These are phyloP conservation scores for Aquatica leii DNA, from an alignment of 2,888 invertebrate species.

Conservation along the genomic window DNA sequence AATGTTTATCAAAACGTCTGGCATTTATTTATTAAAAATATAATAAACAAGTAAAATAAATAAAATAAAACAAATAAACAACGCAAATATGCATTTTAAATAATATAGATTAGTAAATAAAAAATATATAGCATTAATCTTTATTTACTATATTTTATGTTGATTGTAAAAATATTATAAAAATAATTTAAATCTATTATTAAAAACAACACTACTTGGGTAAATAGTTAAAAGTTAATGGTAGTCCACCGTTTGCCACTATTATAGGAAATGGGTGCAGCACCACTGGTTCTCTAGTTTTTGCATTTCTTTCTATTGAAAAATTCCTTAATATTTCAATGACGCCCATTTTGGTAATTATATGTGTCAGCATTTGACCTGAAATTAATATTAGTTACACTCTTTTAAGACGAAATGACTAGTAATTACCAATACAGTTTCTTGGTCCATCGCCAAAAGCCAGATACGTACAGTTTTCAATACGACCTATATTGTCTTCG, in stretches of 20 bases:
- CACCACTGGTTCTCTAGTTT: background rate
- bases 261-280: background rate
- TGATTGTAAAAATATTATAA: too few relatives aligned
- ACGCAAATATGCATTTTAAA: background rate
- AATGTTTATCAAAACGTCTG: too few relatives aligned
- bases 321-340: constrained; percentile 1
- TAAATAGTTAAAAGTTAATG: background rate
- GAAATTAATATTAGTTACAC: background rate
- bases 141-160: too few relatives aligned
- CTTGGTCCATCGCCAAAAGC: constrained; percentile 43
- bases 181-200: too few relatives aligned
- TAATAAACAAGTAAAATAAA: too few relatives aligned
- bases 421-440: constrained; percentile 42
- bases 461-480: constrained; percentile 37
- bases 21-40: too few relatives aligned
- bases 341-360: background rate
- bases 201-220: too few relatives aligned
- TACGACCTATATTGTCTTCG: constrained; percentile 32
- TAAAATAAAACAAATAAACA: too few relatives aligned
- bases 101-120: too few relatives aligned
- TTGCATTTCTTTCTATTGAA: background rate
- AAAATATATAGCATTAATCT: too few relatives aligned
- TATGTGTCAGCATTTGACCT: background rate
- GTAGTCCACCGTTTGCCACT: background rate
- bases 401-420: background rate